Conservation (phyloP, 2,797 vertebrate genomes). For the Labroides dimidiatus region DNA sequence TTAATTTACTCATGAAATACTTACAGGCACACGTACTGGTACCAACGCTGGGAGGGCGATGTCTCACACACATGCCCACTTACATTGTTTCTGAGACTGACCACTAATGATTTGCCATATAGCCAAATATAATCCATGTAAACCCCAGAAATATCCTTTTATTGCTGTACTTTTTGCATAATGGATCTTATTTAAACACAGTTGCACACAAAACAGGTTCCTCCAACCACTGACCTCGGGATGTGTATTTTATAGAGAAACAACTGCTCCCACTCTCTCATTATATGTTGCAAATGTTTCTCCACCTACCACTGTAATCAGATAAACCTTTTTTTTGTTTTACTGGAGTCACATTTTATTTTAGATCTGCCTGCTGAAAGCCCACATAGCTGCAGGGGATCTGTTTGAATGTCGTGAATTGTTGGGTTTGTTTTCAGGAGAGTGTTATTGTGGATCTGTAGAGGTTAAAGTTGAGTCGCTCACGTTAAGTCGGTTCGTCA, state of each 20-base stretch:
- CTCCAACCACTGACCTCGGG: conserved; percentile 35
- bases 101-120: conserved; percentile 8
- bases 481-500: conserved; percentile 22
- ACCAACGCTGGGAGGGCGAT: too few relatives aligned
- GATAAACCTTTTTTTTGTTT: conserved; percentile 55
- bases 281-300: conserved; percentile 44
- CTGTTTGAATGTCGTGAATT: conserved; percentile 37
- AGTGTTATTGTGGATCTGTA: background rate
- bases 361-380: conserved; percentile 21
- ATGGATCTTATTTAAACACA: conserved; percentile 36
- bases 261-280: conserved; percentile 42
- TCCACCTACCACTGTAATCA: conserved; percentile 46
- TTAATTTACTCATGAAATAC: too few relatives aligned
- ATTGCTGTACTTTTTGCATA: conserved; percentile 26
- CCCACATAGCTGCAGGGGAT: conserved; percentile 12
- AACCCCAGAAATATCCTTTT: conserved; percentile 31
- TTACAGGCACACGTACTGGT: too few relatives aligned
- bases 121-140: background rate
- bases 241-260: conserved; percentile 49
- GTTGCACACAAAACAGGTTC: conserved; percentile 34
- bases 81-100: conserved; percentile 14
- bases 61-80: background rate
- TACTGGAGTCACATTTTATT: conserved; percentile 39
- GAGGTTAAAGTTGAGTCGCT: conserved; percentile 30
- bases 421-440: conserved; percentile 1